phyloP scores from a whole-genome alignment of 1,140 invertebrate species.

The Magallana gigas region DNA sequence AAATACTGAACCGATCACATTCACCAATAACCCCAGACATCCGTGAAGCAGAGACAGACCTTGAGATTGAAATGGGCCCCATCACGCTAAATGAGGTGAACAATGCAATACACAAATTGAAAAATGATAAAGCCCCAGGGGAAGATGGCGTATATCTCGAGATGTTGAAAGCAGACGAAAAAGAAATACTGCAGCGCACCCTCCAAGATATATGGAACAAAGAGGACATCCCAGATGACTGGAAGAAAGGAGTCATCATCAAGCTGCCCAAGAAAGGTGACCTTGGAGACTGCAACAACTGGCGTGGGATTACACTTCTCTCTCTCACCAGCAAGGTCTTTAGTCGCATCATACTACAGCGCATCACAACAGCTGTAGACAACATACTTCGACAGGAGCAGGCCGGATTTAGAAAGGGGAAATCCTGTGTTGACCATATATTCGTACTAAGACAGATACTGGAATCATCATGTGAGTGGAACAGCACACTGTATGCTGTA shows the following conservation, averaged over 20 bases:
- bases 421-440: no score
- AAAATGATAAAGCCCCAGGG: conserved; percentile 7
- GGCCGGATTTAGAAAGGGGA: no score
- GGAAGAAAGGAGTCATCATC: neutral
- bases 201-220: conserved; percentile 23
- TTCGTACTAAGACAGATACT: neutral
- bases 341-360: conserved; percentile 43
- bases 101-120: no score
- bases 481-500: no score
- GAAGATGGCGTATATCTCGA: conserved; percentile 35
- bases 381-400: neutral
- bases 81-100: neutral
- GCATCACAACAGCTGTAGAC: neutral
- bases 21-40: no score
- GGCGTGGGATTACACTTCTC: no score
- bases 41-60: no score
- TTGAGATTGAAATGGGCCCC: no score
- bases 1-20: no score
- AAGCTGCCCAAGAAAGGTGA: no score
- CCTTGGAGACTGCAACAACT: no score
- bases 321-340: no score
- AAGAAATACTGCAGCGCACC: neutral
- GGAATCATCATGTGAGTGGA: neutral
- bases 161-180: conserved; percentile 37
- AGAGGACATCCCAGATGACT: conserved; percentile 35